These are phyloP conservation scores for Murina feae DNA, from an alignment of 2,113 vertebrate species.

Conservation along the genomic window DNA sequence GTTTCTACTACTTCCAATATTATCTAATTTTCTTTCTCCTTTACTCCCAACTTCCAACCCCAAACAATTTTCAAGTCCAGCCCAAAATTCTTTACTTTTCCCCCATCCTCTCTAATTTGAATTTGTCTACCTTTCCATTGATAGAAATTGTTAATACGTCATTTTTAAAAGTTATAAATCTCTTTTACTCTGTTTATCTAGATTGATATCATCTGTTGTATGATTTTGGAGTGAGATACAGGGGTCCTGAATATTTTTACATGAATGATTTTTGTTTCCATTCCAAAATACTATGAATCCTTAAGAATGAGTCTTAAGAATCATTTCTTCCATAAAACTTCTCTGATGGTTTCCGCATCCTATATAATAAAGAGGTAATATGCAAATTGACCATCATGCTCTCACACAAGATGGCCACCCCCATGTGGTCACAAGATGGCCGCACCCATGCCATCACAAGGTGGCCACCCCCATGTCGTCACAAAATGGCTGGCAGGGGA, in stretches of 20 bases:
- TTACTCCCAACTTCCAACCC: background rate
- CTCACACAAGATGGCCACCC: no score
- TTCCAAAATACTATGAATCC: background rate
- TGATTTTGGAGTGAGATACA: background rate
- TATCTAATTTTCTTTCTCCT: background rate
- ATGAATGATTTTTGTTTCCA: background rate
- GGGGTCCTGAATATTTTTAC: background rate
- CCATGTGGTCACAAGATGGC: no score
- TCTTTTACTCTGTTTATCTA: background rate
- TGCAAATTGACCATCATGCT: no score
- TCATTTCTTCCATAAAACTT: background rate
- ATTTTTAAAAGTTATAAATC: background rate
- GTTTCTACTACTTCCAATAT: background rate
- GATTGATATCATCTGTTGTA: background rate
- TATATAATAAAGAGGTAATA: no score
- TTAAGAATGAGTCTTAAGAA: background rate
- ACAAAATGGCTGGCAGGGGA: no score
- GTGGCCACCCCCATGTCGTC: no score
- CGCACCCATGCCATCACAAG: no score
- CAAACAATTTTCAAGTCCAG: background rate
- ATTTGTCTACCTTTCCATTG: background rate
- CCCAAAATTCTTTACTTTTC: background rate
- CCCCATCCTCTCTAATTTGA: background rate
- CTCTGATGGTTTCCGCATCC: background rate
- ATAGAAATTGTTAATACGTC: background rate